Base-by-base conservation (phyloP, 2,888 invertebrate genomes). In the Leptopilina syphax region DNA sequence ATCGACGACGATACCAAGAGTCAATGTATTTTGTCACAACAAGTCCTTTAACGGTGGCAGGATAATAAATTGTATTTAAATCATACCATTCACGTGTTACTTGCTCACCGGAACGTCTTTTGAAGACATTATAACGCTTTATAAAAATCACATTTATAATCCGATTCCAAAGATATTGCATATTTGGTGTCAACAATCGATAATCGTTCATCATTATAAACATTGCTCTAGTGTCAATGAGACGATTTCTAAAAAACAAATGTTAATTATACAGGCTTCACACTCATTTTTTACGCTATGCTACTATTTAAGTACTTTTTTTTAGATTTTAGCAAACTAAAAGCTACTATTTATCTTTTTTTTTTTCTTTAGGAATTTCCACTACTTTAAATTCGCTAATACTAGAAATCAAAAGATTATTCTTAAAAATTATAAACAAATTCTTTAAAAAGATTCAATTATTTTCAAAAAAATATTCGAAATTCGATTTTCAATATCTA, bases 121-220 rank as follows among this genome's bases (percentile, higher is more conserved):
- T 87, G 13, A 83, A 82, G 7, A 79, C 79, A 10, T 82, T 92
- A 86, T 94, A 94, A 85, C 94, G 93, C 73, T 94, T 93, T 13
- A 97, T 92, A 84, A 97, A 97, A 8, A 97, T 91, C 0, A 96
- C 95, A 85, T 96, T 95, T 24, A 96, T 94, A 73, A 97, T 94
- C 82, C 95, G 93, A 82, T 95, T 95, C 97, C 97, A 97, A 13
- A 97, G 90, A 86, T 95, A 95, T 86, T 95, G 94, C 82, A 96
- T 92, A 6, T 95, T 94, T 83, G 93, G 93, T 77, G 93, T 93
- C 86, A 96, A 95, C 1, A 97, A 92, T 6, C 96, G 92, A 80
- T 93, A 92, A 90, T 97, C 96, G 89, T 96, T 93, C 0, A 96
- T 92, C 80, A 97, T 91, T 60, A 97, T 92, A 87, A 95, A 97